Base-by-base conservation (phyloP, 2,113 vertebrate genomes). In the Plecotus auritus region DNA sequence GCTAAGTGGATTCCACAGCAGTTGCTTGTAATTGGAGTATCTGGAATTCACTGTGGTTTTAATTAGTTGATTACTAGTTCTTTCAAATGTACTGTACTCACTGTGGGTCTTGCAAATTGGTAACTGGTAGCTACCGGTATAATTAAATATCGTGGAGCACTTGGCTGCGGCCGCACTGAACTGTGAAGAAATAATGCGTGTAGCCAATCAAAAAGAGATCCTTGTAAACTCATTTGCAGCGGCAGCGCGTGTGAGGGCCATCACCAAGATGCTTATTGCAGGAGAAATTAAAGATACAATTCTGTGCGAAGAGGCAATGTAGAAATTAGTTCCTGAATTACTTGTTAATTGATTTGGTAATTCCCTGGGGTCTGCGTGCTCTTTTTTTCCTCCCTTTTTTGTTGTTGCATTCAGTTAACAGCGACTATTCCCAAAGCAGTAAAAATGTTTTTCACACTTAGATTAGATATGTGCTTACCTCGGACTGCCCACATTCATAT, bases 271-370 rank as follows among this genome's bases (percentile, higher is more conserved):
- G 98, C 98, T 98, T 98, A 98, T 98, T 98, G 98, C 98, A 97
- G 98, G 98, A 98, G 98, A 98, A 99, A 98, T 98, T 98, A 98
- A 99, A 99, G 98, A 98, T 98, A 99, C 98, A 98, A 97, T 98
- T 98, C 99, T 99, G 98, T 98, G 98, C 99, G 99, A 98, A 98
- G 98, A 99, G 98, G 99, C 99, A 99, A 98, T 98, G 95, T 98
- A 98, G 98, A 99, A 98, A 99, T 99, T 99, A 98, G 98, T 98
- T 99, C 98, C 98, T 98, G 98, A 99, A 99, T 99, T 98, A 99
- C 99, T 99, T 97, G 99, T 98, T 99, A 99, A 99, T 99, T 99
- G 99, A 99, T 99, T 99, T 99, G 98, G 99, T 99, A 98, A 98
- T 99, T 98, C 99, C 99, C 99, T 97, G 84, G 97, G 98, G 98